Percentiles rank a stretch among this genome's conserved stretches.
Evolutionary conservation across 2,113 vertebrate species (phyloP).

Genomic region (Cranoglanis bouderius): DNA sequence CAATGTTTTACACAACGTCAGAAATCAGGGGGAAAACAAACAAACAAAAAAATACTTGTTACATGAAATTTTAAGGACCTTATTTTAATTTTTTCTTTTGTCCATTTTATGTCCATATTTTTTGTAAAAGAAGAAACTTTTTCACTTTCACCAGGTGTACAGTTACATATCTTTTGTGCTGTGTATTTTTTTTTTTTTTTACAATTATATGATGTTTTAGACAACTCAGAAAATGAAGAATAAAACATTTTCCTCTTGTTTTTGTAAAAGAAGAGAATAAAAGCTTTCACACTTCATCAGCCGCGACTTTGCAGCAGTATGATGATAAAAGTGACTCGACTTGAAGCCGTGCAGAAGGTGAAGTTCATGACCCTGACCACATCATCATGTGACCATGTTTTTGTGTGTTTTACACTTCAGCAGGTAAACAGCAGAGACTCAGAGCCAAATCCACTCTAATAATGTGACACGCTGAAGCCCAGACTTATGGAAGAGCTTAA

Average conservation of each 20-base stretch:
- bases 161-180: no score
- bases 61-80: no score
- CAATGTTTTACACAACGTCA: no score
- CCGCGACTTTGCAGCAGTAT: not conserved
- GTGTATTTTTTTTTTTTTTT: no score
- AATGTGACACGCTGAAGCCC: not conserved
- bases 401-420: not conserved
- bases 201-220: no score
- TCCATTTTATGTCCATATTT: no score
- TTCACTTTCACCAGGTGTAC: no score
- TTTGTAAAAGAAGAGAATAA: no score
- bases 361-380: not conserved
- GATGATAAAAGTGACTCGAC: not conserved
- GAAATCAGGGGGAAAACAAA: no score
- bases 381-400: not conserved
- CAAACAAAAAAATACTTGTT: no score
- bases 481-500: conserved; percentile 49
- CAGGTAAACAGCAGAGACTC: not conserved
- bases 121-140: no score
- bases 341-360: not conserved
- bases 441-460: not conserved
- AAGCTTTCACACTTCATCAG: not conserved
- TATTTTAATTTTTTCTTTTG: no score
- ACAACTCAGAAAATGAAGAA: not conserved
- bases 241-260: not conserved